Evolutionary conservation across 2,888 invertebrate species (phyloP).

Genomic region (Meandrusa payeni): DNA sequence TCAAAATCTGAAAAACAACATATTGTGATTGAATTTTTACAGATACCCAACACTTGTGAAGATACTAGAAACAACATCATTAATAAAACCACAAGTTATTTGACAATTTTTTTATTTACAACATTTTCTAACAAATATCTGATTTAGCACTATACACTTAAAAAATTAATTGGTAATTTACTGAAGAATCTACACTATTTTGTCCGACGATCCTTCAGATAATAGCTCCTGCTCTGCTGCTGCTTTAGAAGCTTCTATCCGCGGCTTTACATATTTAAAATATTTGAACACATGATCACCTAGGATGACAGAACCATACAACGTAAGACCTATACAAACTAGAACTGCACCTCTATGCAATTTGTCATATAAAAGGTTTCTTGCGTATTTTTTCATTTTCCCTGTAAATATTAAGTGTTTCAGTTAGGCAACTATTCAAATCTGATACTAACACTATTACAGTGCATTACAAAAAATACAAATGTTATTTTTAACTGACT

Average conservation of each 20-base stretch:
- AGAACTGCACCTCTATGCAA: slow-evolving; percentile 70
- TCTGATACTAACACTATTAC: no score
- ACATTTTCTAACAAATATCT: not conserved
- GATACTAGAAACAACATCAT: no score
- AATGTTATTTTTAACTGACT: no score
- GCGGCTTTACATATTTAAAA: slow-evolving; percentile 63
- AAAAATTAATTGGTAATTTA: slow-evolving; percentile 25
- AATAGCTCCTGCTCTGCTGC: slow-evolving; percentile 68
- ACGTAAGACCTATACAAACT: slow-evolving; percentile 66
- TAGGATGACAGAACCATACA: slow-evolving; percentile 52
- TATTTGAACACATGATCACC: slow-evolving; percentile 66
- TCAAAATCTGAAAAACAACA: no score
- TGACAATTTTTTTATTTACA: no score
- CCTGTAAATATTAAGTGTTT: no score
- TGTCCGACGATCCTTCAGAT: slow-evolving; percentile 70
- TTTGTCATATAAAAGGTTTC: slow-evolving; percentile 62
- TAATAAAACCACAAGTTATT: no score
- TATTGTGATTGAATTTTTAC: no score
- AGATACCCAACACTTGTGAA: no score
- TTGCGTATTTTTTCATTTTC: slow-evolving; percentile 68
- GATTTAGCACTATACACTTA: slow-evolving; percentile 23
- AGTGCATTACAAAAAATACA: no score
- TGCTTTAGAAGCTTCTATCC: slow-evolving; percentile 52
- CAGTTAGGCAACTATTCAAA: no score
- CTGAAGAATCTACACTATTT: slow-evolving; percentile 39